Conservation (phyloP, 2,113 vertebrate species). For the Pionites leucogaster region DNA sequence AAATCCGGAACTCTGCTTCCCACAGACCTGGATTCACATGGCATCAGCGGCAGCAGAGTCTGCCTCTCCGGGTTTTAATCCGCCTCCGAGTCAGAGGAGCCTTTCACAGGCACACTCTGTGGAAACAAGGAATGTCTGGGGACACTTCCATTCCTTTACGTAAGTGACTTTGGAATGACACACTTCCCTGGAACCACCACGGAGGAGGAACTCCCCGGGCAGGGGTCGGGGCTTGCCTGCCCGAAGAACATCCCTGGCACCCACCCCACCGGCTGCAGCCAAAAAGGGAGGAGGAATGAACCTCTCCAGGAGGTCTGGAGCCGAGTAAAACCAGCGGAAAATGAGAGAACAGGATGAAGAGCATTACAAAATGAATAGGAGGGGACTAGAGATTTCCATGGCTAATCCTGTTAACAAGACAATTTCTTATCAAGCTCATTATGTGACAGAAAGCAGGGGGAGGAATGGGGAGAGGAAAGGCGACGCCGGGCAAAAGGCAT, state of each 20-base stretch:
- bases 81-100: not conserved
- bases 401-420: conserved; percentile 81
- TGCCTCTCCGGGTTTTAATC: not conserved
- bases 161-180: not conserved
- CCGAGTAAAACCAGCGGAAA: conserved; percentile 67
- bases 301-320: conserved; percentile 67
- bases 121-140: not conserved
- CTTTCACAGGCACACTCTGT: fast-evolving
- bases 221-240: not conserved
- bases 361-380: conserved; percentile 72
- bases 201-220: not conserved
- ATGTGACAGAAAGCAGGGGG: conserved; percentile 30
- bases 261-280: not conserved
- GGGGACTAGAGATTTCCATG: conserved; percentile 73
- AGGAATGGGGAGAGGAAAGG: not conserved
- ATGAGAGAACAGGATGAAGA: conserved; percentile 70
- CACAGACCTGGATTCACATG: fast-evolving
- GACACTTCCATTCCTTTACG: not conserved
- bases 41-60: not conserved
- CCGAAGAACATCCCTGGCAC: not conserved
- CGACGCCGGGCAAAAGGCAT: not conserved
- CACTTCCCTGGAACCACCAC: not conserved
- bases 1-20: not conserved
- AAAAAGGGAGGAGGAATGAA: conserved; percentile 51
- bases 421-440: conserved; percentile 82